Conservation (phyloP, 2,113 vertebrate genomes). For the Herpetotheres cachinnans region DNA sequence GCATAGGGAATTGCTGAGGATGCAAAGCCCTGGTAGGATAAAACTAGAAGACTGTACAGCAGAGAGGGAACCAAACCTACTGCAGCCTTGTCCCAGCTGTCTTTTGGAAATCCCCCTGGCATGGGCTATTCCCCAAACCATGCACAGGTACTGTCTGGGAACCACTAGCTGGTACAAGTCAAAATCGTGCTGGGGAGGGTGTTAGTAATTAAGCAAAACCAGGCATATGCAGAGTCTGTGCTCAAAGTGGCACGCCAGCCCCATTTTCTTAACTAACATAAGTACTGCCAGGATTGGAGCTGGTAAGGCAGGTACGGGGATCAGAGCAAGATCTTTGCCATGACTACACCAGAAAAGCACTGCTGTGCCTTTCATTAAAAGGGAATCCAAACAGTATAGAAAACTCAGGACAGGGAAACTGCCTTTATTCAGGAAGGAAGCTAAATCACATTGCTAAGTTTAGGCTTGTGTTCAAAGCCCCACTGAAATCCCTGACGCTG, state of each 20-base stretch:
- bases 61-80: background rate
- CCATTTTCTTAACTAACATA: background rate
- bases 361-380: background rate
- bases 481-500: background rate
- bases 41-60: background rate
- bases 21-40: background rate
- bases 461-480: background rate
- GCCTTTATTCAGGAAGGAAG: background rate
- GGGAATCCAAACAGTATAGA: background rate
- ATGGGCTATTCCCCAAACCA: background rate
- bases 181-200: background rate
- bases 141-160: background rate
- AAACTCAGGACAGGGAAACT: background rate
- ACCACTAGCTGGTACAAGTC: background rate
- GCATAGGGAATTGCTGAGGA: background rate
- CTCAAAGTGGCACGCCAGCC: background rate
- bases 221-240: background rate
- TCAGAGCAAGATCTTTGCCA: background rate
- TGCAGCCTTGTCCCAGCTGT: background rate
- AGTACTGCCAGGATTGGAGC: background rate
- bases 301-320: background rate
- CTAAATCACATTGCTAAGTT: rapidly evolving
- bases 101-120: background rate
- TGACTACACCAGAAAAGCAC: background rate
- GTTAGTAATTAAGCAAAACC: background rate